Conservation (phyloP, 1,140 invertebrate species). For the Drosophila pachea region DNA sequence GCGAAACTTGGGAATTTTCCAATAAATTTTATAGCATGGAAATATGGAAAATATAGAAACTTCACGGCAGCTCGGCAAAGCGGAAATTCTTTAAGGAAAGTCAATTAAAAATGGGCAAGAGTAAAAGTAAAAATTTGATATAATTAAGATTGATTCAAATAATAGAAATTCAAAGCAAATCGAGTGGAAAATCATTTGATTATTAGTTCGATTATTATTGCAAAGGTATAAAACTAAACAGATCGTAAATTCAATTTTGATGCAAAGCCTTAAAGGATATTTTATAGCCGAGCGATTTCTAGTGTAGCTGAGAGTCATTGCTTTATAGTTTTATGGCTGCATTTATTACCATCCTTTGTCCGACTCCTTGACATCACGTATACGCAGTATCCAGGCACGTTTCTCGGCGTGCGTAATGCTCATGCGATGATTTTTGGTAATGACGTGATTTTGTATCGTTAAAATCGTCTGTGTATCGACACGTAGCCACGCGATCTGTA, state of each 20-base stretch:
- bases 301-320: not conserved
- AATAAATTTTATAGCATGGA: too few species aligned
- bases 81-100: too few species aligned
- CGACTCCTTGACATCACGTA: constrained; percentile 87
- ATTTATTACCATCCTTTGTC: constrained; percentile 85
- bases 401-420: constrained; percentile 91
- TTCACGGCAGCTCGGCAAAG: not conserved
- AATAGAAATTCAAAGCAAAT: too few species aligned
- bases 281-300: not conserved
- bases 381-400: constrained; percentile 91
- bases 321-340: not conserved
- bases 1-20: too few species aligned
- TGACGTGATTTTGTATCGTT: constrained; percentile 93
- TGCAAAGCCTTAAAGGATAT: not conserved
- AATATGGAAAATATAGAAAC: not conserved
- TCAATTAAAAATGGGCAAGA: too few species aligned
- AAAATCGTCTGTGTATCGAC: constrained; percentile 96
- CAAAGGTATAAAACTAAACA: too few species aligned
- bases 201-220: too few species aligned
- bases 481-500: constrained; percentile 92
- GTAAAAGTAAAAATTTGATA: too few species aligned
- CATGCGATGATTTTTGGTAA: constrained; percentile 93
- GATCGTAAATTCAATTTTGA: too few species aligned
- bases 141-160: too few species aligned
- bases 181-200: too few species aligned